A percentile compares a stretch with the other conserved stretches of the same genome.
Conservation (phyloP, 2,888 invertebrate species). For the Auanema freiburgensis region DNA sequence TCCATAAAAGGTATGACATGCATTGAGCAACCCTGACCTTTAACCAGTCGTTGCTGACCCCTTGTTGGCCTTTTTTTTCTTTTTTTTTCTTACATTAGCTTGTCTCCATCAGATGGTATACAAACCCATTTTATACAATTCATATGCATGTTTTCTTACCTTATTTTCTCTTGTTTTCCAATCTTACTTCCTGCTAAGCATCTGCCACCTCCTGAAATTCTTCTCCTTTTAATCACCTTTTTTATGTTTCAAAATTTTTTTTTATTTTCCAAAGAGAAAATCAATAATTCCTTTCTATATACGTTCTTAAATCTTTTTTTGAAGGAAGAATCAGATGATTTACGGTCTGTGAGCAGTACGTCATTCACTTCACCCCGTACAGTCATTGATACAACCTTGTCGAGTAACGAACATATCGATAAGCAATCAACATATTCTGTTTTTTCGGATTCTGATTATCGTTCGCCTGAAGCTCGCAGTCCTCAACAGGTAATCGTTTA, state of each 20-base stretch:
- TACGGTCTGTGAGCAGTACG: conserved; percentile 40
- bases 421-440: conserved; percentile 5
- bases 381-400: conserved; percentile 29
- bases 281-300: conserved; percentile 2
- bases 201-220: conserved; percentile 11
- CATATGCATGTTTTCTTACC: too few relatives aligned
- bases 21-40: too few relatives aligned
- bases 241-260: too few relatives aligned
- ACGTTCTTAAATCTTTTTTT: conserved; percentile 13
- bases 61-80: too few relatives aligned
- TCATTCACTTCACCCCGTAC: conserved; percentile 46
- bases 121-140: too few relatives aligned
- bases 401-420: background rate
- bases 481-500: conserved; percentile 7
- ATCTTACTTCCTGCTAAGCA: too few relatives aligned
- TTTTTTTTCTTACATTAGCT: too few relatives aligned
- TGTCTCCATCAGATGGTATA: too few relatives aligned
- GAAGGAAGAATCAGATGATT: conserved; percentile 51
- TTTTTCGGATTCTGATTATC: conserved; percentile 18
- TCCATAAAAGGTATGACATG: too few relatives aligned
- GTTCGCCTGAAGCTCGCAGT: conserved; percentile 18
- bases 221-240: conserved; percentile 6
- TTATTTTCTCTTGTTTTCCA: too few relatives aligned
- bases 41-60: too few relatives aligned
- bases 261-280: background rate